phyloP scores from a whole-genome alignment of 2,113 vertebrate genomes.

The Anser cygnoides region DNA sequence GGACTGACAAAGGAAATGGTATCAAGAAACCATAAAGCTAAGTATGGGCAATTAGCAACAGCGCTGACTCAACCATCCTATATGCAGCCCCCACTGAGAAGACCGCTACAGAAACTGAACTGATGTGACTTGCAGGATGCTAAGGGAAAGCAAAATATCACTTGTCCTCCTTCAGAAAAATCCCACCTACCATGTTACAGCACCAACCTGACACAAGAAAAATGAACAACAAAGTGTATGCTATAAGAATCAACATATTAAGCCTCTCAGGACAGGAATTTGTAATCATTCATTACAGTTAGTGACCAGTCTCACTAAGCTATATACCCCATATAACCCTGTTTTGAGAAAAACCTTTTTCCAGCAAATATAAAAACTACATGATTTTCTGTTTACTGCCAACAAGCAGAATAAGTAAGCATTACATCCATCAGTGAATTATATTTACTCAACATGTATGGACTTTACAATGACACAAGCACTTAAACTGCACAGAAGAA shows the following conservation, averaged over 20 bases:
- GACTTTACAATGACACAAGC: background rate
- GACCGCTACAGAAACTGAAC: background rate
- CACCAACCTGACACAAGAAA: background rate
- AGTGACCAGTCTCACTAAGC: slow-evolving; percentile 20
- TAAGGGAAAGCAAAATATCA: background rate
- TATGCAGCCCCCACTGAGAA: background rate
- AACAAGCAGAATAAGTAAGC: slow-evolving; percentile 32
- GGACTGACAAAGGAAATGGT: background rate
- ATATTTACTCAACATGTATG: background rate
- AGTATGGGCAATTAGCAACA: background rate
- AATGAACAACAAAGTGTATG: background rate
- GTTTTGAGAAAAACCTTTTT: background rate
- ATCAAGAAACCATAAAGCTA: background rate
- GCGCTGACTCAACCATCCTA: background rate
- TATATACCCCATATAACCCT: background rate
- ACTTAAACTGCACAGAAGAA: background rate
- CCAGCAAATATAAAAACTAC: background rate
- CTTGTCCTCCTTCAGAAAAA: background rate
- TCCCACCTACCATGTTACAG: background rate
- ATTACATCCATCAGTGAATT: background rate
- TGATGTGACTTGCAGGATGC: background rate
- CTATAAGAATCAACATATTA: background rate
- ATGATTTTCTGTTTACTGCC: slow-evolving; percentile 32
- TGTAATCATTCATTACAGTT: slow-evolving; percentile 22
- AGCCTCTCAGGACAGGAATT: background rate